These are phyloP conservation scores for Elachura formosa DNA, from an alignment of 2,113 vertebrate species.

Conservation along the genomic window DNA sequence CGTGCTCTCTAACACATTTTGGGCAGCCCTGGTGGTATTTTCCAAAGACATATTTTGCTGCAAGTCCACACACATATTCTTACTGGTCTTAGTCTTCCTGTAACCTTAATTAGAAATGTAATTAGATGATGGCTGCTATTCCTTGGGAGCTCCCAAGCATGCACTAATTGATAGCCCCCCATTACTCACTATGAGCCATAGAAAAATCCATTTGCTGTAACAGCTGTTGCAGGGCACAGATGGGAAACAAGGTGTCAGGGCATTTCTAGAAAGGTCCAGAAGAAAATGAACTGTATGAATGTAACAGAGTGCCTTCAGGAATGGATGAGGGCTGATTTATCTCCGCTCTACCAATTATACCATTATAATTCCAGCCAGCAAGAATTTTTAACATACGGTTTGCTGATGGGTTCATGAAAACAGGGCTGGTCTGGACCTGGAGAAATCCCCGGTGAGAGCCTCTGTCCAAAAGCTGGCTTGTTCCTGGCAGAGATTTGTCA, in stretches of 20 bases:
- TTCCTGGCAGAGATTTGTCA: neutral
- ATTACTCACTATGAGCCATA: neutral
- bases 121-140: conserved; percentile 31
- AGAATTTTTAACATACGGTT: conserved; percentile 28
- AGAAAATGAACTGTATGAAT: conserved; percentile 9
- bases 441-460: neutral
- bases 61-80: conserved; percentile 1
- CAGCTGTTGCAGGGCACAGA: conserved; percentile 17
- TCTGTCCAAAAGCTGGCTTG: neutral
- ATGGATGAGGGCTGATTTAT: neutral
- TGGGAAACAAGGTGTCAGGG: neutral
- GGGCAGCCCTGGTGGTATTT: neutral
- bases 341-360: neutral
- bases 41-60: conserved; percentile 3
- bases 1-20: neutral
- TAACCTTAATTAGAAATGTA: conserved; percentile 51
- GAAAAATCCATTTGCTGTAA: conserved; percentile 43
- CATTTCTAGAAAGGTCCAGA: conserved; percentile 42
- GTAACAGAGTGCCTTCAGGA: conserved; percentile 2
- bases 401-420: conserved; percentile 35
- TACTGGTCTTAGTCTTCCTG: neutral
- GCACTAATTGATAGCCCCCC: conserved; percentile 34
- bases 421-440: neutral
- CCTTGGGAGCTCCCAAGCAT: conserved; percentile 43
- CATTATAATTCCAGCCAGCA: neutral